Evolutionary conservation across 2,888 invertebrate genomes (phyloP).

Genomic region (Diloba caeruleocephala): DNA sequence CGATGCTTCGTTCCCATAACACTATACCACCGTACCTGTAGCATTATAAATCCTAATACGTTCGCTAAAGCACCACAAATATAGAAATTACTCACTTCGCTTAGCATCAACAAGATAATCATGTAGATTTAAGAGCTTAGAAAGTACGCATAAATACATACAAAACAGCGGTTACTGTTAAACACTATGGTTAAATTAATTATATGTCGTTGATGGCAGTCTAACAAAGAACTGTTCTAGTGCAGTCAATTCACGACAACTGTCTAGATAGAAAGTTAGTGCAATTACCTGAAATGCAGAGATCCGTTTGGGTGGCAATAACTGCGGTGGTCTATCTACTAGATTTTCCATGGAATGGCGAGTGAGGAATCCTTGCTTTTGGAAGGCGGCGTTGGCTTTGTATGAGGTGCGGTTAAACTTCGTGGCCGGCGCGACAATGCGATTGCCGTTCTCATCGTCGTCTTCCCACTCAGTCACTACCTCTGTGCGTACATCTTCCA

Average conservation of each 20-base stretch:
- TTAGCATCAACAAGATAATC: conserved; percentile 69
- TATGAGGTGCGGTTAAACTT: conserved; percentile 83
- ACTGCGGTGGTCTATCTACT: conserved; percentile 86
- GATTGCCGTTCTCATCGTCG: conserved; percentile 90
- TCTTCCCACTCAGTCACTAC: conserved; percentile 91
- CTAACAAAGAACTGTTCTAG: conserved; percentile 61
- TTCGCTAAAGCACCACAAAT: conserved; percentile 68
- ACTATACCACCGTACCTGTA: conserved; percentile 46
- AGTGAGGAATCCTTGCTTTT: conserved; percentile 86
- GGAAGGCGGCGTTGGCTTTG: conserved; percentile 72
- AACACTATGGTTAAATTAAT: conserved; percentile 58
- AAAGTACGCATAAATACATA: conserved; percentile 75
- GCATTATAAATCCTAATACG: conserved; percentile 54
- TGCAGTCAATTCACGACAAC: conserved; percentile 65
- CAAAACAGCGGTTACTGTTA: conserved; percentile 48
- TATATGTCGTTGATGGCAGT: conserved; percentile 54
- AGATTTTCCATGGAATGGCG: conserved; percentile 93
- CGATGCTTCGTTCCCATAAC: conserved; percentile 62
- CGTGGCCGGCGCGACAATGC: conserved; percentile 85
- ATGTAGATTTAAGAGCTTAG: conserved; percentile 70
- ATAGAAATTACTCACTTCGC: conserved; percentile 71
- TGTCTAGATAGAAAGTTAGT: conserved; percentile 76
- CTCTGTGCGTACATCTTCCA: conserved; percentile 92
- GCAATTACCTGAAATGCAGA: conserved; percentile 88
- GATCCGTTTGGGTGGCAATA: conserved; percentile 86